Evolutionary conservation across 2,888 invertebrate genomes (phyloP).

Genomic region (Scaptodrosophila latifasciaeformis): DNA sequence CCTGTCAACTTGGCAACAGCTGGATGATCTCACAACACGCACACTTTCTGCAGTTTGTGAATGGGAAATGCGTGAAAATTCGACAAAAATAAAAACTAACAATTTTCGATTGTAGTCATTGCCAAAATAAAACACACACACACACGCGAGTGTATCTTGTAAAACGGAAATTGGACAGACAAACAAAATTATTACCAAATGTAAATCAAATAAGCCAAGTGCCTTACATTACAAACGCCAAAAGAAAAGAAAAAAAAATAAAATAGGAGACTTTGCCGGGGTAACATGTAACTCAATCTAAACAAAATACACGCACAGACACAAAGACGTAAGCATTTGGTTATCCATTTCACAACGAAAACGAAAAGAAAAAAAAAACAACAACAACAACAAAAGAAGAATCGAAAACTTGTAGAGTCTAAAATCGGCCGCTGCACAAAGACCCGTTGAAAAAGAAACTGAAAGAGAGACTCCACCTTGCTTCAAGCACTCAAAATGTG

Average conservation of each 20-base stretch:
- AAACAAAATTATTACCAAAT: constrained; percentile 16
- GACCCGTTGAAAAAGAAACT: too few species aligned
- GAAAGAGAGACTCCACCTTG: too few species aligned
- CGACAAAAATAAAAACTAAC: too few species aligned
- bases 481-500: too few species aligned
- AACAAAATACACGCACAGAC: constrained; percentile 1
- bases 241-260: neutral
- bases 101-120: too few species aligned
- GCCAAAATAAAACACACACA: neutral
- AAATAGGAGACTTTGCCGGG: neutral
- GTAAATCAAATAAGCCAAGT: constrained; percentile 22
- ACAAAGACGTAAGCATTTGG: constrained; percentile 4
- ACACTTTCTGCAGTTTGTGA: constrained; percentile 12
- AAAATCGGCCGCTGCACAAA: neutral
- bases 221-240: neutral
- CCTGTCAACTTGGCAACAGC: too few species aligned
- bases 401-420: neutral
- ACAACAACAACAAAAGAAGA: too few species aligned
- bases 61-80: constrained; percentile 16
- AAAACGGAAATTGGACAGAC: constrained; percentile 1
- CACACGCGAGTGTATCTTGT: neutral
- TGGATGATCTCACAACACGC: too few species aligned
- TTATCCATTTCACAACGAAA: neutral
- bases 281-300: neutral
- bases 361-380: too few species aligned